phyloP scores from a whole-genome alignment of 2,888 invertebrate genomes.

The Drosophila neoperkinsi region DNA sequence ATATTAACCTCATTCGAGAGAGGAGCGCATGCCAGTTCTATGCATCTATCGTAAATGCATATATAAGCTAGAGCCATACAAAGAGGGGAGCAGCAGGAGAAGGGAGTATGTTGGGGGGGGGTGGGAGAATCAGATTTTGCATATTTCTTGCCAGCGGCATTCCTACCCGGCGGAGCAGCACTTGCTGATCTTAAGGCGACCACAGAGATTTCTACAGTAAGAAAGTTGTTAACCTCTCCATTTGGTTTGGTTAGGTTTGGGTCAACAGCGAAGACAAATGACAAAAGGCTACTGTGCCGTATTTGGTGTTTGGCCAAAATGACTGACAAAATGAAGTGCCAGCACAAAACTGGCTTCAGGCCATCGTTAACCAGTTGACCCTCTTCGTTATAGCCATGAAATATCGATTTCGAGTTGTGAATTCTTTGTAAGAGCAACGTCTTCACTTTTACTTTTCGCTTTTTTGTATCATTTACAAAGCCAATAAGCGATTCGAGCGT shows the following conservation, averaged over 20 bases:
- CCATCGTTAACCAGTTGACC: slow-evolving; percentile 46
- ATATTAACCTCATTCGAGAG: slow-evolving; percentile 72
- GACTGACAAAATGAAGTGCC: slow-evolving; percentile 26
- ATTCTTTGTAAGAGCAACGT: slow-evolving; percentile 52
- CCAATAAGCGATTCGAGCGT: slow-evolving; percentile 22
- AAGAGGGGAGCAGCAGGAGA: neutral
- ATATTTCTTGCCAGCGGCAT: slow-evolving; percentile 56
- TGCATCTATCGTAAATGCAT: slow-evolving; percentile 27
- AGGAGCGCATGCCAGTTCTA: slow-evolving; percentile 26
- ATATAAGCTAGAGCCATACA: slow-evolving; percentile 1
- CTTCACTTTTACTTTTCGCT: slow-evolving; percentile 70
- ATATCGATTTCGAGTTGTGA: slow-evolving; percentile 54
- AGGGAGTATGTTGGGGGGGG: neutral
- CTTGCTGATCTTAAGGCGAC: slow-evolving; percentile 50
- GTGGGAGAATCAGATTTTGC: slow-evolving; percentile 10
- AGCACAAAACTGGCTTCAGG: slow-evolving; percentile 20
- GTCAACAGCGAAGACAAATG: slow-evolving; percentile 68
- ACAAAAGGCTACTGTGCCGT: slow-evolving; percentile 75
- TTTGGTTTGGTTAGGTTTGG: slow-evolving; percentile 11
- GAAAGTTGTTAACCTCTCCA: slow-evolving; percentile 75
- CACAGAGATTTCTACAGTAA: slow-evolving; percentile 65
- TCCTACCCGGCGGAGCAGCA: slow-evolving; percentile 32
- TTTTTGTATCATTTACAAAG: slow-evolving; percentile 38
- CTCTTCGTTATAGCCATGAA: slow-evolving; percentile 54
- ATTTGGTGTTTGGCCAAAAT: slow-evolving; percentile 36